These are phyloP conservation scores for Caenorhabditis latens DNA, from an alignment of 1,140 invertebrate species.

Conservation along the genomic window DNA sequence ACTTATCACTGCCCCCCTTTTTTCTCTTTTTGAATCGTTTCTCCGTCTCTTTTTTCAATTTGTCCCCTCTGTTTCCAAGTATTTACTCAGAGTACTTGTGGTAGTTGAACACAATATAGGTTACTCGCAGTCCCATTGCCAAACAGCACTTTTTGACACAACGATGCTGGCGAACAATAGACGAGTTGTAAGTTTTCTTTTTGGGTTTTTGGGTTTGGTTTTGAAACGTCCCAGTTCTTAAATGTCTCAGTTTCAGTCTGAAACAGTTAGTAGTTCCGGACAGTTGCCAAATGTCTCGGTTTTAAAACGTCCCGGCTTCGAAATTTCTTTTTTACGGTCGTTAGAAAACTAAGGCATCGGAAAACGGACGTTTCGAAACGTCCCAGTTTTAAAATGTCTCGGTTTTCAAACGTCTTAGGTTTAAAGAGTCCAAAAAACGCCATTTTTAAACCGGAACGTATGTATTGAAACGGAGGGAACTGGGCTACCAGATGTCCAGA, in stretches of 20 bases:
- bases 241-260: not conserved
- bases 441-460: no score
- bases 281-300: no score
- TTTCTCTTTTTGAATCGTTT: not conserved
- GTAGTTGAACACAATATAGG: conserved; percentile 54
- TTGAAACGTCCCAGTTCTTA: not conserved
- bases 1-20: conserved; percentile 32
- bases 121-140: not conserved
- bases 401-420: no score
- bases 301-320: no score
- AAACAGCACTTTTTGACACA: not conserved
- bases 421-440: no score
- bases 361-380: no score
- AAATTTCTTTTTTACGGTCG: no score
- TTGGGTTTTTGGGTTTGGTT: not conserved
- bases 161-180: conserved; percentile 18
- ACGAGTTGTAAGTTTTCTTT: conserved; percentile 26
- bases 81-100: conserved; percentile 46
- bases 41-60: not conserved
- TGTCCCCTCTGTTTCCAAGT: not conserved
- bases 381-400: no score
- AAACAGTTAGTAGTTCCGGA: no score
- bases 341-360: no score
- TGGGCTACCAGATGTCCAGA: no score
- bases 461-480: no score